phyloP scores from a whole-genome alignment of 2,113 vertebrate species.

The Microtus oregoni region DNA sequence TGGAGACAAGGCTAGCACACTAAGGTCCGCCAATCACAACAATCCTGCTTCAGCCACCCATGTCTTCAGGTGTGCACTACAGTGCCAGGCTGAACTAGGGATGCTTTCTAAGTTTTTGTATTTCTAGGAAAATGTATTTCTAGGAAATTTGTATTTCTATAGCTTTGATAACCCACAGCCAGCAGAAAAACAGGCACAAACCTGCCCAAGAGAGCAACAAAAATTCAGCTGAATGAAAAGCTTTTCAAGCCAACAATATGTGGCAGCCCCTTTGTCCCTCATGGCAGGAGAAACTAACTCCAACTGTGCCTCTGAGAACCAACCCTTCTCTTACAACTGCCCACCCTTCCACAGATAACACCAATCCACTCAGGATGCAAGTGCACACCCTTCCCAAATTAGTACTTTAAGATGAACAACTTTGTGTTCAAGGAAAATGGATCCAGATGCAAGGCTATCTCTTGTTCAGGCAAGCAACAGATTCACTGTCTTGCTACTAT shows the following conservation, averaged over 20 bases:
- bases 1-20: not conserved
- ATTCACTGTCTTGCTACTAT: not conserved
- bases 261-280: not conserved
- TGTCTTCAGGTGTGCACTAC: not conserved
- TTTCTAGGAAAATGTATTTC: not conserved
- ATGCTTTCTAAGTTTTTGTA: not conserved
- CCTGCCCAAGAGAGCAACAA: not conserved
- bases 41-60: not conserved
- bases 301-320: not conserved
- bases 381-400: not conserved
- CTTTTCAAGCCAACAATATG: constrained; percentile 5
- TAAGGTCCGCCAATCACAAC: not conserved
- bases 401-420: not conserved
- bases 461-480: not conserved
- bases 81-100: not conserved
- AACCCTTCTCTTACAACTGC: not conserved
- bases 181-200: not conserved
- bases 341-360: not conserved
- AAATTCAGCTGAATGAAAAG: not conserved
- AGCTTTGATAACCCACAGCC: not conserved
- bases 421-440: not conserved
- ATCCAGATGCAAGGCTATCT: not conserved
- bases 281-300: not conserved
- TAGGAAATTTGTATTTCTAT: not conserved
- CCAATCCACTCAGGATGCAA: not conserved